Conservation (phyloP, 2,113 vertebrate species). For the Coptodon bakossiorum region DNA sequence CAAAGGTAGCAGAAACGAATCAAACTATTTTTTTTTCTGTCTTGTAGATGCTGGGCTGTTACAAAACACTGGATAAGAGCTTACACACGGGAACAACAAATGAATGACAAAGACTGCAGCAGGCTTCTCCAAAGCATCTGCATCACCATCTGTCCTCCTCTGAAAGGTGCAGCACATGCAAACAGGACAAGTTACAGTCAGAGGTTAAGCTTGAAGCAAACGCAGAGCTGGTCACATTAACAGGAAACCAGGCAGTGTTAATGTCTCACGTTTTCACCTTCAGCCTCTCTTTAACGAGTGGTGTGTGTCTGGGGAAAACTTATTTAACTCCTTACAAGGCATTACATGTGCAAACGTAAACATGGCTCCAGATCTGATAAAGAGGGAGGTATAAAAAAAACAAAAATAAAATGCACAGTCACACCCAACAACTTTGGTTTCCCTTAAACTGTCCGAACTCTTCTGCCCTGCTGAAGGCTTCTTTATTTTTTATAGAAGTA, state of each 20-base stretch:
- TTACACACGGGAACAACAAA: background rate
- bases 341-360: background rate
- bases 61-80: background rate
- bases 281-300: background rate
- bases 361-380: background rate
- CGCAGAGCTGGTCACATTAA: background rate
- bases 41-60: background rate
- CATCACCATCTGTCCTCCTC: background rate
- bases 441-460: background rate
- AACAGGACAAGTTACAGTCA: background rate
- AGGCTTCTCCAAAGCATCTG: background rate
- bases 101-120: background rate
- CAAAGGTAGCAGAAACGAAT: background rate
- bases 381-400: background rate
- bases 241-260: background rate
- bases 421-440: background rate
- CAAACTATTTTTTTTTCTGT: background rate
- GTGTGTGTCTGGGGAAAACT: background rate
- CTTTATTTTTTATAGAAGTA: background rate
- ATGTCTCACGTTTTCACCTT: background rate
- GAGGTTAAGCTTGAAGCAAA: constrained; percentile 3
- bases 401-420: background rate
- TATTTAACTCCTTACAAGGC: background rate
- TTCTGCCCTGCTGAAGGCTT: background rate
- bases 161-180: background rate